A percentile compares a stretch with the other conserved stretches of the same genome.
These are phyloP conservation scores for Theretra japonica DNA, from an alignment of 2,888 invertebrate genomes.

Conservation along the genomic window DNA sequence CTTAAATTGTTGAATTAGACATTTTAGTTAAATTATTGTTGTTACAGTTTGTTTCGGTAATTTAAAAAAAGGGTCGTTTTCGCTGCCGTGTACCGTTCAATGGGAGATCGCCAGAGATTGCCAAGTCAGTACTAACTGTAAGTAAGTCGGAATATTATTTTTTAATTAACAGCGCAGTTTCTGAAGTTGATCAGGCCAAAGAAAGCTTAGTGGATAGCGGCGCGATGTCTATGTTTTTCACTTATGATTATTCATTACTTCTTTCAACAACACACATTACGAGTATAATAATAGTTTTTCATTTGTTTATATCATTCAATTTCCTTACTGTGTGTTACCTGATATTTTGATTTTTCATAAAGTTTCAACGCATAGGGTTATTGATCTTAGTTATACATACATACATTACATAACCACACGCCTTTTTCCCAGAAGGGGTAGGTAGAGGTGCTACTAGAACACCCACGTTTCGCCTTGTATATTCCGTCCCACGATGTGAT, in stretches of 20 bases:
- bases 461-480: too few species aligned
- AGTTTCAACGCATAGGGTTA: not conserved
- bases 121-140: too few species aligned
- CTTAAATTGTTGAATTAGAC: not conserved
- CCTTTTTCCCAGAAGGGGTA: too few species aligned
- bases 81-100: too few species aligned
- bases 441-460: too few species aligned
- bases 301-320: not conserved
- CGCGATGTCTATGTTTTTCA: not conserved
- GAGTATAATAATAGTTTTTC: too few species aligned
- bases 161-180: not conserved
- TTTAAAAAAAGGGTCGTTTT: too few species aligned
- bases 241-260: not conserved
- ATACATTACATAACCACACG: too few species aligned
- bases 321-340: not conserved
- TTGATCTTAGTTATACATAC: too few species aligned
- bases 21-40: not conserved
- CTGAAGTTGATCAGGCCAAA: not conserved
- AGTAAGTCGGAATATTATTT: not conserved
- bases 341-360: not conserved
- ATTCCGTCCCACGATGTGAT: too few species aligned
- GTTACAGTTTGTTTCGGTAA: not conserved
- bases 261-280: too few species aligned
- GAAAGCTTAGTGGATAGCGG: not conserved
- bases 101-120: too few species aligned